Conservation (phyloP, 2,888 invertebrate genomes). For the Notodonta ziczac region DNA sequence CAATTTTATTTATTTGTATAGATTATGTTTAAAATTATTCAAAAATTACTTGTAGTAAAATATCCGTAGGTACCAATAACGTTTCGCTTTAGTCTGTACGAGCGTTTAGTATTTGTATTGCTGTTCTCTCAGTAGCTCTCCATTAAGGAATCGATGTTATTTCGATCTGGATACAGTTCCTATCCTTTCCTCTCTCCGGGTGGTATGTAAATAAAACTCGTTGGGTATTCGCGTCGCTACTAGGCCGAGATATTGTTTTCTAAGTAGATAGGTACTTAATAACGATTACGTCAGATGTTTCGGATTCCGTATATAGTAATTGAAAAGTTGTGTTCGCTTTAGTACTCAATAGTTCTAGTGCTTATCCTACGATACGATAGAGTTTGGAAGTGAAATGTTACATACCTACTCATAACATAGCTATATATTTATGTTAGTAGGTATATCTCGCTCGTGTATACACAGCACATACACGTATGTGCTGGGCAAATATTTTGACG, state of each 20-base stretch:
- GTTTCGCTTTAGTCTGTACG: not conserved
- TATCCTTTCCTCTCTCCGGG: constrained; percentile 56
- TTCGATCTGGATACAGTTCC: constrained; percentile 39
- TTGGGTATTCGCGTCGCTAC: constrained; percentile 44
- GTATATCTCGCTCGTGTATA: too few species aligned
- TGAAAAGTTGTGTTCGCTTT: not conserved
- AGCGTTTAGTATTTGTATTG: not conserved
- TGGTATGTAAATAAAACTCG: constrained; percentile 53
- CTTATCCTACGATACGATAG: too few species aligned
- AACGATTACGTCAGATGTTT: constrained; percentile 21
- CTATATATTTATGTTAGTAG: too few species aligned
- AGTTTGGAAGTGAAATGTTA: too few species aligned
- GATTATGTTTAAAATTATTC: too few species aligned
- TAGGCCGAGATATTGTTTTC: constrained; percentile 32
- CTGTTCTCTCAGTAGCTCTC: constrained; percentile 24
- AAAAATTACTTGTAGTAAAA: too few species aligned
- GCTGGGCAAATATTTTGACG: too few species aligned
- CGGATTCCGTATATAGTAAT: constrained; percentile 19
- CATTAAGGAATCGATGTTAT: constrained; percentile 51
- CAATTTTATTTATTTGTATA: too few species aligned
- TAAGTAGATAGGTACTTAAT: constrained; percentile 25
- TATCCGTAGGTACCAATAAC: too few species aligned
- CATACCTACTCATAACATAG: too few species aligned
- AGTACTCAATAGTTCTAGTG: not conserved
- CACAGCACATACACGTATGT: too few species aligned